Evolutionary conservation across 2,888 invertebrate genomes (phyloP).

Genomic region (Acronicta leporina): DNA sequence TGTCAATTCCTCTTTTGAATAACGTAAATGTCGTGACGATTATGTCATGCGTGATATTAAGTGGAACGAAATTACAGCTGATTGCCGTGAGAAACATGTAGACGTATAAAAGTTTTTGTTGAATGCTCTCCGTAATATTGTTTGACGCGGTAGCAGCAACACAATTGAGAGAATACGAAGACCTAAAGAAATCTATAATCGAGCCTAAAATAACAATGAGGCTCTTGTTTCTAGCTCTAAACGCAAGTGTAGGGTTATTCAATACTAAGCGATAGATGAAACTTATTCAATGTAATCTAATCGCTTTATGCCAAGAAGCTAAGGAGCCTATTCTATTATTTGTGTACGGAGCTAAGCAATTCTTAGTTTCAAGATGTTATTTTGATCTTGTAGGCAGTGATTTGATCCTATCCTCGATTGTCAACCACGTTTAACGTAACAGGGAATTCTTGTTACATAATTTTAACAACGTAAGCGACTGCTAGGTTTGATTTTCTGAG

Average conservation of each 20-base stretch:
- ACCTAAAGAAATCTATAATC: conserved; percentile 8
- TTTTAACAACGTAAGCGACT: too few relatives aligned
- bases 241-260: conserved; percentile 31
- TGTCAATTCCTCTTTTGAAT: conserved; percentile 25
- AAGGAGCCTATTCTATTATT: too few relatives aligned
- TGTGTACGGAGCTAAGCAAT: too few relatives aligned
- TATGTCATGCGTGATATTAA: conserved; percentile 52
- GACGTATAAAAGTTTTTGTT: conserved; percentile 39
- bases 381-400: not conserved
- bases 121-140: conserved; percentile 17
- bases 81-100: conserved; percentile 53
- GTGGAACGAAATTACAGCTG: conserved; percentile 47
- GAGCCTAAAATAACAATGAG: conserved; percentile 24
- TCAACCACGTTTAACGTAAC: conserved; percentile 15
- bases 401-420: too few relatives aligned
- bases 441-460: conserved; percentile 11
- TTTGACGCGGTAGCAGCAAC: conserved; percentile 18
- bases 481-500: too few relatives aligned
- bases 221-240: conserved; percentile 16
- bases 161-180: conserved; percentile 27
- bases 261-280: conserved; percentile 20
- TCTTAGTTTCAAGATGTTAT: conserved; percentile 14
- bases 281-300: conserved; percentile 2
- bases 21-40: conserved; percentile 36
- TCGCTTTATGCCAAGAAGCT: conserved; percentile 9